A percentile compares a stretch with the other conserved stretches of the same genome.
These are phyloP conservation scores for Haliclona indistincta DNA, from an alignment of 37 sponge, comb jelly and placozoan genomes.

Conservation along the genomic window DNA sequence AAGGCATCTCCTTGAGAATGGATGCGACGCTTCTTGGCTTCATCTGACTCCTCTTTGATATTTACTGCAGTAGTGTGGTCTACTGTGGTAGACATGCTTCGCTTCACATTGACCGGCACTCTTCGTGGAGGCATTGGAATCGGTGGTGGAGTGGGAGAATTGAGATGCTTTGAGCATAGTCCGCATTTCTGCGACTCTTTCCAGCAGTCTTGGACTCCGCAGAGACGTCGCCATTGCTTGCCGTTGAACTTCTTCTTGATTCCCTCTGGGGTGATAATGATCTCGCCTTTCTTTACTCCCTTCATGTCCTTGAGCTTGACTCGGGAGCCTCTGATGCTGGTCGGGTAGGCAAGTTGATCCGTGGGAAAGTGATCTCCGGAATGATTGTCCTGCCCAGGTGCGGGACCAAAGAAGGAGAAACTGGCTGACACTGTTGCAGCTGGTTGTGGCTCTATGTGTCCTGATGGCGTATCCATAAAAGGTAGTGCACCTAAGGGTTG, in stretches of 20 bases:
- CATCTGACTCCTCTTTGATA: slow-evolving; percentile 5
- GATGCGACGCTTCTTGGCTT: slow-evolving; percentile 20
- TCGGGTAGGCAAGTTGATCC: slow-evolving; percentile 19
- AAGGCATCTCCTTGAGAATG: slow-evolving; percentile 23
- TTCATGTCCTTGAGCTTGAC: slow-evolving; percentile 65
- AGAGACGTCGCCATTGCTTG: slow-evolving; percentile 71
- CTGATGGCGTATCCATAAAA: slow-evolving; percentile 30
- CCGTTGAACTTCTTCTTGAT: slow-evolving; percentile 77
- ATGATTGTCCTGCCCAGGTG: neutral
- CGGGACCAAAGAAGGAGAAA: slow-evolving; percentile 11
- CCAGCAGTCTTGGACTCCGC: slow-evolving; percentile 66
- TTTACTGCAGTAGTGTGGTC: slow-evolving; percentile 8
- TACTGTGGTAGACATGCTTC: slow-evolving; percentile 39
- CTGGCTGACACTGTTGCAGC: neutral
- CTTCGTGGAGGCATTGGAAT: slow-evolving; percentile 25
- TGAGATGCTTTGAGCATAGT: slow-evolving; percentile 65
- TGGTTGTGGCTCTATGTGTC: slow-evolving; percentile 1
- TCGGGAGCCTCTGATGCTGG: slow-evolving; percentile 34
- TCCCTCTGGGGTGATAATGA: slow-evolving; percentile 62
- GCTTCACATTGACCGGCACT: slow-evolving; percentile 9
- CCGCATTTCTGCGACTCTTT: slow-evolving; percentile 74
- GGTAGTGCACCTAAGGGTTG: slow-evolving; percentile 60
- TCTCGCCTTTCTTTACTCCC: slow-evolving; percentile 68
- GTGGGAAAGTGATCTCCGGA: slow-evolving; percentile 5
- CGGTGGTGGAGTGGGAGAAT: slow-evolving; percentile 42